Conservation (phyloP, 1,140 invertebrate species). For the Homarus americanus region DNA sequence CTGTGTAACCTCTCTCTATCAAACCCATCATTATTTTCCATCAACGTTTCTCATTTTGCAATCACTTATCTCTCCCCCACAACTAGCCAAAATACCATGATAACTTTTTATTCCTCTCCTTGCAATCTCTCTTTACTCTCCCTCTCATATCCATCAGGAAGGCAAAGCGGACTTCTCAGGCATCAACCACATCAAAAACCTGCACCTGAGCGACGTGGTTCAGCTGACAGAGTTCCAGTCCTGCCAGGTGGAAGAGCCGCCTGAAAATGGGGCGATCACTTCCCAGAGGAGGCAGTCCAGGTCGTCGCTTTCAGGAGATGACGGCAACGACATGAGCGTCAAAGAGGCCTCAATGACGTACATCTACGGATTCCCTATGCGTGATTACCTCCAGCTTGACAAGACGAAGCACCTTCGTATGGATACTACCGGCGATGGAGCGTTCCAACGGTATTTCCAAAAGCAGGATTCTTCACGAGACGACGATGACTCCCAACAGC, state of each 20-base stretch:
- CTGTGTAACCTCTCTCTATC: no score
- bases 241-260: slow-evolving; percentile 37
- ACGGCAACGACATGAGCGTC: not conserved
- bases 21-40: not conserved
- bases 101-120: not conserved
- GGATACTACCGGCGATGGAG: not conserved
- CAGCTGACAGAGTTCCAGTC: slow-evolving; percentile 74
- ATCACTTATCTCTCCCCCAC: not conserved
- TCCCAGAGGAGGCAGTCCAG: not conserved
- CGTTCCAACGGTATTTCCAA: not conserved
- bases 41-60: not conserved
- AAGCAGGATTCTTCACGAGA: not conserved
- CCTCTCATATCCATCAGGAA: slow-evolving; percentile 28
- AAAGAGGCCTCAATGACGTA: not conserved
- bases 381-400: slow-evolving; percentile 32
- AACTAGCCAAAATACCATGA: not conserved
- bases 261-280: not conserved
- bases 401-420: slow-evolving; percentile 3
- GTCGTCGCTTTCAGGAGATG: not conserved
- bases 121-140: no score
- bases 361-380: slow-evolving; percentile 54
- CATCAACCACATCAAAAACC: slow-evolving; percentile 67
- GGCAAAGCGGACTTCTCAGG: slow-evolving; percentile 71
- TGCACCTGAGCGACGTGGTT: slow-evolving; percentile 71
- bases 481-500: not conserved